Base-by-base conservation (phyloP, 2,797 vertebrate species). In the Phataginus tricuspis region DNA sequence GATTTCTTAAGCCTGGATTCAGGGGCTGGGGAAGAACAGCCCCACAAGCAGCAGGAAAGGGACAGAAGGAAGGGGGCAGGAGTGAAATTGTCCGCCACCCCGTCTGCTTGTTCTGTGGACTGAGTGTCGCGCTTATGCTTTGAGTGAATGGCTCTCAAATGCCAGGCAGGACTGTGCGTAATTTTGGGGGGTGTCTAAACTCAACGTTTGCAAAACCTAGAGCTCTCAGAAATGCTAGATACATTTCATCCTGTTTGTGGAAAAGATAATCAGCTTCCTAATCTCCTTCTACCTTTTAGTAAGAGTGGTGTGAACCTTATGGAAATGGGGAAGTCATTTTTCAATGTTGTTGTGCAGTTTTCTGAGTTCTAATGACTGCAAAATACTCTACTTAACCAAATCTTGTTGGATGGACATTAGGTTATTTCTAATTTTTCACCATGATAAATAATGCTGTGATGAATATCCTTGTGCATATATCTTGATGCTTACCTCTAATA, bases 361-460 rank as follows among this genome's bases (percentile, higher is more conserved):
- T 93, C 85, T 55, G 92, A 72, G 95, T 87, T 96, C 87, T 95
- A 90, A 97, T 63, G 94, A 86, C 80, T 85, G 85, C 80, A 27
- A 94, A 71, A 96, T 84, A 86, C 83, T 95, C 80, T 92, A 75
- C 90, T 92, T 95, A 95, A 83, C 94, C 95, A 95, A 59, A 71
- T 57, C 51, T 85, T 95, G 68, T 84, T 10, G 80, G 94, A 95
- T 74, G 80, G 84, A 95, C 90, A 83, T 87, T 77, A 74, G 84
- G 87, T 79, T 86, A 95, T 87, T 90, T 90, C 57, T 63, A 78
- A 95, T 94, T 97, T 97, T 90, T 96, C 95, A 79, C 89, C 45
- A 87, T 94, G 88, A 92, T 77, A 95, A 90, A 86, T 78, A 88
- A 92, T 15, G 68, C 34, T 78, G 37, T 92, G 80, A 94, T 90